Conservation (phyloP, 64 coral and sea anemone genomes). For the Catalaphyllia jardinei region DNA sequence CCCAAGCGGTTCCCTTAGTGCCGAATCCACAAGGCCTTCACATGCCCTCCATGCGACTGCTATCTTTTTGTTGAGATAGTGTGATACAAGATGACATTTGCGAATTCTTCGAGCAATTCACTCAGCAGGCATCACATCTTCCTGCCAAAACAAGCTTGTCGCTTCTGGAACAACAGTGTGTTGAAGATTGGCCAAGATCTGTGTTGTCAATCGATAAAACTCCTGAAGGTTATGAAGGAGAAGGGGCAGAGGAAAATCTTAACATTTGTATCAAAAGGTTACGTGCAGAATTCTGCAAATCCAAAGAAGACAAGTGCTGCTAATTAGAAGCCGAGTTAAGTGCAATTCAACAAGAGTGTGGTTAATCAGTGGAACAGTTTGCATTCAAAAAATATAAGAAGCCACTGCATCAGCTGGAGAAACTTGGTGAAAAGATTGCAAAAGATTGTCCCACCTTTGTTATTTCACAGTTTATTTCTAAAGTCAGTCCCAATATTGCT, state of each 20-base stretch:
- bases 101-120: slow-evolving; percentile 20
- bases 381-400: no score
- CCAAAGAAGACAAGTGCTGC: not conserved
- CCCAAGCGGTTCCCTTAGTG: not conserved
- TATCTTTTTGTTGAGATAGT: not conserved
- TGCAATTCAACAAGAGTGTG: no score
- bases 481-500: no score
- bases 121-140: not conserved
- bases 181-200: no score
- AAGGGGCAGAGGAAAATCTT: not conserved
- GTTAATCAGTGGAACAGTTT: no score
- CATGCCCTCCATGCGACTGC: not conserved
- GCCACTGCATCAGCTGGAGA: no score
- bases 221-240: not conserved
- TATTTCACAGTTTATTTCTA: no score
- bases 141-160: not conserved
- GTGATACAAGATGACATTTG: not conserved
- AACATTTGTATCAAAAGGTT: no score
- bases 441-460: no score
- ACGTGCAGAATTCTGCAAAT: not conserved
- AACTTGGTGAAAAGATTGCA: no score
- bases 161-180: not conserved
- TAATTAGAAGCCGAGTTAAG: not conserved
- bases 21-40: not conserved
- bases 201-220: not conserved